A percentile compares a stretch with the other conserved stretches of the same genome.
Evolutionary conservation across 2,888 invertebrate genomes (phyloP).

Genomic region (Macrosiphum euphorbiae): DNA sequence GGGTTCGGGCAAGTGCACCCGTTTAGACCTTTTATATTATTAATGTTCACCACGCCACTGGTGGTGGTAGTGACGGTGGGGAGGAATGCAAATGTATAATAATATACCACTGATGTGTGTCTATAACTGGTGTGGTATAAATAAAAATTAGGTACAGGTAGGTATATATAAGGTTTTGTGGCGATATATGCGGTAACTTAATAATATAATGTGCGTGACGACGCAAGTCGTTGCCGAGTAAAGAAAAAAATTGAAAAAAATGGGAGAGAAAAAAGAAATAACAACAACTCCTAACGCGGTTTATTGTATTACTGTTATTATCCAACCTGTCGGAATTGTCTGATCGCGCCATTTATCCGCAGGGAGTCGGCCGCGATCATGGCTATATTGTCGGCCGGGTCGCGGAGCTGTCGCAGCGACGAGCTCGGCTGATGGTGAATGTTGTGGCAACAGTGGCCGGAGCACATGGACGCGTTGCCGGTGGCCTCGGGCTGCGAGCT

Average conservation of each 20-base stretch:
- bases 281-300: background rate
- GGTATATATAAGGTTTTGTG: background rate
- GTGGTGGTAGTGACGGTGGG: background rate
- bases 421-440: conserved; percentile 79
- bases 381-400: conserved; percentile 88
- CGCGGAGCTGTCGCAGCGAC: conserved; percentile 86
- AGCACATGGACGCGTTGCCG: conserved; percentile 69
- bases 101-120: background rate
- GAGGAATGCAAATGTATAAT: background rate
- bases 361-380: conserved; percentile 96
- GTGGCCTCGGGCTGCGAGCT: conserved; percentile 88
- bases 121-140: background rate
- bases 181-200: background rate
- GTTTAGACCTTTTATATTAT: background rate
- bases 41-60: background rate
- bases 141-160: background rate
- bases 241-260: background rate
- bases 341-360: conserved; percentile 95
- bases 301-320: background rate
- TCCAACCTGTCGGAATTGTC: conserved; percentile 93
- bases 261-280: background rate
- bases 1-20: background rate
- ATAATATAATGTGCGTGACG: background rate
- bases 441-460: conserved; percentile 73
- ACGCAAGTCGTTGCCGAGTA: background rate